These are phyloP conservation scores for Protophormia terraenovae DNA, from an alignment of 2,888 invertebrate species.

Conservation along the genomic window DNA sequence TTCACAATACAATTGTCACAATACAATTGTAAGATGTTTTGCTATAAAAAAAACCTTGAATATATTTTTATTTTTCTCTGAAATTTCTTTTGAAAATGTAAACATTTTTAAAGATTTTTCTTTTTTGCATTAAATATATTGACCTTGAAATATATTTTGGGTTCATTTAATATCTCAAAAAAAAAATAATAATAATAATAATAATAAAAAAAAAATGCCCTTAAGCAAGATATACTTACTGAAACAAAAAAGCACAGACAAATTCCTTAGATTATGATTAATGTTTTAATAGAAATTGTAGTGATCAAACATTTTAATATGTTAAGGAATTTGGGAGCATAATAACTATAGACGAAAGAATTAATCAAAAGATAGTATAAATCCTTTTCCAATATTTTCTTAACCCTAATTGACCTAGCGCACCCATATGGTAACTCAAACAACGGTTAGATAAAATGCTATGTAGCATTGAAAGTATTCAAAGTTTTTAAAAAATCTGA, in stretches of 20 bases:
- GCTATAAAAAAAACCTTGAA: not conserved
- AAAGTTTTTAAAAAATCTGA: too few species aligned
- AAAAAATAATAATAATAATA: too few species aligned
- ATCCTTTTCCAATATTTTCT: too few species aligned
- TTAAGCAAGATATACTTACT: not conserved
- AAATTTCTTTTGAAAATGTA: not conserved
- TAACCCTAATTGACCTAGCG: too few species aligned
- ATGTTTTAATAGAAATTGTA: too few species aligned
- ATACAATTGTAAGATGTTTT: not conserved
- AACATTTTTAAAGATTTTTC: not conserved
- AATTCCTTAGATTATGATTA: slow-evolving; percentile 1
- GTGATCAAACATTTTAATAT: not conserved
- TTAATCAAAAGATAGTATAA: not conserved
- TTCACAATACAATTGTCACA: too few species aligned
- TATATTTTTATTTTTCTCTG: not conserved
- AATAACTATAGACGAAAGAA: not conserved
- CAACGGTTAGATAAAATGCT: too few species aligned
- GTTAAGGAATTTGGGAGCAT: not conserved
- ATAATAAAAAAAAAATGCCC: not conserved
- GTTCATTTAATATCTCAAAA: not conserved
- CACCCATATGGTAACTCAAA: too few species aligned
- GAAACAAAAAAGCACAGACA: not conserved
- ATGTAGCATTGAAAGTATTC: too few species aligned
- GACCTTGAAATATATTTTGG: not conserved
- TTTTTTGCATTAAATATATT: not conserved